A percentile compares a stretch with the other conserved stretches of the same genome.
phyloP scores from a whole-genome alignment of 2,113 vertebrate species.

The Alouatta palliata region DNA sequence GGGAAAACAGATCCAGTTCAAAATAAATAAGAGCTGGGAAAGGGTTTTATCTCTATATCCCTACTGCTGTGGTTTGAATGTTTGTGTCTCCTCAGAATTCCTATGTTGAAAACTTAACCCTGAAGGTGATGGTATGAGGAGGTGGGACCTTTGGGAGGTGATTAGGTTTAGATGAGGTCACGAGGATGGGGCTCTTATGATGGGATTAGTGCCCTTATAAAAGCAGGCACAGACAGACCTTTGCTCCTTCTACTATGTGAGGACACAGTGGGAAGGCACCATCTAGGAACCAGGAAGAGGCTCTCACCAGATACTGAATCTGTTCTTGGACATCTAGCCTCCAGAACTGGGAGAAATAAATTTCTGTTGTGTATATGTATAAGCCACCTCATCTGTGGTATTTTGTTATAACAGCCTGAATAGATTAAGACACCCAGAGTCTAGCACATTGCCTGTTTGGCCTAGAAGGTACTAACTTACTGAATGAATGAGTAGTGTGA shows the following conservation, averaged over 20 bases:
- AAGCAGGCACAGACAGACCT: background rate
- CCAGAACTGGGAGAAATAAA: background rate
- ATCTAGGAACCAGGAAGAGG: background rate
- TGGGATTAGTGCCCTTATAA: background rate
- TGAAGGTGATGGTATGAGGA: too few relatives aligned
- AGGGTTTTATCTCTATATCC: background rate
- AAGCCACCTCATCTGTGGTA: background rate
- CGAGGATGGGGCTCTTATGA: background rate
- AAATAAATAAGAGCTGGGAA: too few relatives aligned
- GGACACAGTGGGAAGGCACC: background rate
- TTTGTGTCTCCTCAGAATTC: background rate
- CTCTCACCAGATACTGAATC: background rate
- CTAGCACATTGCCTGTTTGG: background rate
- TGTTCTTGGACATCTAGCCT: background rate
- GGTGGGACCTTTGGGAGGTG: background rate
- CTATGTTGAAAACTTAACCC: background rate
- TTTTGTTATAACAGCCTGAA: background rate
- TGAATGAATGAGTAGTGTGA: background rate
- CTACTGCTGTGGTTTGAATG: background rate
- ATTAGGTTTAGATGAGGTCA: background rate
- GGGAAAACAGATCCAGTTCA: background rate
- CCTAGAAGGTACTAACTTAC: background rate
- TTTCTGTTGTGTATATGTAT: background rate
- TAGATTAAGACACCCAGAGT: background rate
- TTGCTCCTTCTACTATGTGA: background rate